phyloP scores from a whole-genome alignment of 92 coral and sea anemone species.

The Heliopora coerulea region DNA sequence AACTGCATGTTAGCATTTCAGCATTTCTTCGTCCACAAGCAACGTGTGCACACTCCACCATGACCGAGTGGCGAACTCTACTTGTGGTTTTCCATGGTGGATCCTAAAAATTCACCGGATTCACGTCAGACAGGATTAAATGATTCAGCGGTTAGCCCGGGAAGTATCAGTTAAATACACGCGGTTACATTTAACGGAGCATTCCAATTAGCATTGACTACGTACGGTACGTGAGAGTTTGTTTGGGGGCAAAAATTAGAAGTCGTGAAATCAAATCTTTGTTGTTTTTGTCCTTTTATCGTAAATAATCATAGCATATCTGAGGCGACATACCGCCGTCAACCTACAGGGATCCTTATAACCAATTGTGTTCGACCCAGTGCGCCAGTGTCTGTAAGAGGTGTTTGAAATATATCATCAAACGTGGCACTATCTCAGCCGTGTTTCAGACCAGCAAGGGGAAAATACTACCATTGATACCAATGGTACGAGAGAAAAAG shows the following conservation, averaged over 20 bases:
- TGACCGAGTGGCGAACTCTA: no score
- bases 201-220: slow-evolving; percentile 15
- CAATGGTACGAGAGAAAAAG: no score
- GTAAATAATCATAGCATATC: not conserved
- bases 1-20: no score
- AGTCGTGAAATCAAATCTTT: not conserved
- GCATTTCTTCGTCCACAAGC: no score
- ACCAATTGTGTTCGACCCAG: no score
- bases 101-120: slow-evolving; percentile 4
- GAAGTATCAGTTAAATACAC: not conserved
- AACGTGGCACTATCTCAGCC: not conserved
- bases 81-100: no score
- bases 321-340: not conserved
- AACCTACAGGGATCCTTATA: not conserved
- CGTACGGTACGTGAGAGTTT: not conserved
- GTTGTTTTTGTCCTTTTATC: slow-evolving; percentile 14
- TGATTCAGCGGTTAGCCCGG: slow-evolving; percentile 21
- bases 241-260: not conserved
- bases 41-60: no score
- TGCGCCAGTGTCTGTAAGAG: no score
- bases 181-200: slow-evolving; percentile 9
- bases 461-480: no score
- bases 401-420: no score
- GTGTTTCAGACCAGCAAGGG: no score
- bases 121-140: slow-evolving; percentile 6